Evolutionary conservation across 2,888 invertebrate genomes (phyloP), one percentile per base, ranked within the genome.

Genomic region (Sericinus montela): DNA sequence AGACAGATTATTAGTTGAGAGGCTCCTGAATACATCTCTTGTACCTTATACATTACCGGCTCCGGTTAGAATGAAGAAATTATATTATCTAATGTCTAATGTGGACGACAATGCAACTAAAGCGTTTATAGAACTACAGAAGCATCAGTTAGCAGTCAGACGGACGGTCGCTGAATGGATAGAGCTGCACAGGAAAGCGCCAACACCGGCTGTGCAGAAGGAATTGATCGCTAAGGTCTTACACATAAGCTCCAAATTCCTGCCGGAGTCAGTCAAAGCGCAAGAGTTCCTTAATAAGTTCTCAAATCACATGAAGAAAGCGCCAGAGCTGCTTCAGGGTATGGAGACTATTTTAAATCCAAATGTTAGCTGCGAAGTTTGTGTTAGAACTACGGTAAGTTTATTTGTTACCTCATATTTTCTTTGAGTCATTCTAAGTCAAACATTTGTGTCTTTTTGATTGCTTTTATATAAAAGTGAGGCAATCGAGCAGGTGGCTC

Each of bases 81-180:
- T 99, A 16, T 97, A 96, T 71, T 96, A 97, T 72, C 83, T 98
- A 32, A 92, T 98, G 72, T 96, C 96, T 6, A 97, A 98, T 37
- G 94, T 98, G 28, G 98, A 98, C 70, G 97, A 98, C 59, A 95
- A 98, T 77, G 98, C 98, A 0, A 95, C 96, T 0, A 98, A 97
- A 82, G 89, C 89, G 25, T 90, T 90, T 51, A 87, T 97, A 68
- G 98, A 98, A 76, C 85, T 98, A 52, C 96, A 98, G 69, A 98
- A 97, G 68, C 95, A 96, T 83, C 97, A 97, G 74, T 84, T 96
- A 64, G 93, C 93, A 36, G 95, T 96, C 1, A 91, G 97, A 8
- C 93, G 95, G 65, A 92, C 94, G 13, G 96, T 98, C 0, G 92
- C 94, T 13, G 97, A 97, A 72, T 95, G 97, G 93, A 85, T 98